A percentile compares a stretch with the other conserved stretches of the same genome.
Evolutionary conservation across 23 tunicate genomes (phyloP).

Genomic region (Diplosoma virens): DNA sequence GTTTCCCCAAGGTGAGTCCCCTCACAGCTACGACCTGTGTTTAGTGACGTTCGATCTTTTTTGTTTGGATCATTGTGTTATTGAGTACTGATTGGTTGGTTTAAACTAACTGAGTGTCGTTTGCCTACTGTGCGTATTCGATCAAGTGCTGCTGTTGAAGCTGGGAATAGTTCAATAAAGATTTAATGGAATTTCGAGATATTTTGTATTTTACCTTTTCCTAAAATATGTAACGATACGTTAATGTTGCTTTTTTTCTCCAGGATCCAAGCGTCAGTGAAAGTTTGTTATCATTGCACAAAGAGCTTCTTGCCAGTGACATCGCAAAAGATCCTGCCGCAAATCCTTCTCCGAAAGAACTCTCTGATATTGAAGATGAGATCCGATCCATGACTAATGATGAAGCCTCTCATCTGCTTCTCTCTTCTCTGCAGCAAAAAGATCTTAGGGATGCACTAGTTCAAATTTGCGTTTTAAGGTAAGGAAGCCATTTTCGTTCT

Average conservation of each 20-base stretch:
- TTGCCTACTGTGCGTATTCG: too few relatives aligned
- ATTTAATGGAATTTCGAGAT: too few relatives aligned
- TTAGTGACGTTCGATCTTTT: too few relatives aligned
- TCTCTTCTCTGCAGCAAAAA: conserved; percentile 6
- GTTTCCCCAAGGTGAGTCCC: conserved; percentile 21
- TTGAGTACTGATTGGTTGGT: too few relatives aligned
- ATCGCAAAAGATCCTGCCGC: conserved; percentile 1
- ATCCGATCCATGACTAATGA: conserved; percentile 44
- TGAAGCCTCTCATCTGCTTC: conserved; percentile 26
- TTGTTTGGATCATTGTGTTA: too few relatives aligned
- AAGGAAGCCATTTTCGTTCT: not conserved
- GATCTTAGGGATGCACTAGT: conserved; percentile 22
- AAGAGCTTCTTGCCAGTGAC: conserved; percentile 22
- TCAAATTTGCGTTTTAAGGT: conserved; percentile 46
- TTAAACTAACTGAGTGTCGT: too few relatives aligned
- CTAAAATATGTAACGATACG: too few relatives aligned
- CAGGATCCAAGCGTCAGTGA: conserved; percentile 7
- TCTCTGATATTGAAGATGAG: conserved; percentile 15
- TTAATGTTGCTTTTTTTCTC: not conserved
- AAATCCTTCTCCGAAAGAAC: not conserved
- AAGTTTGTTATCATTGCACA: conserved; percentile 13
- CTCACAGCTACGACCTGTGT: too few relatives aligned
- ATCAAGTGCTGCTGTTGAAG: too few relatives aligned
- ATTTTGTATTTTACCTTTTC: too few relatives aligned
- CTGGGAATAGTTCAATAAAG: too few relatives aligned